Evolutionary conservation across 2,888 invertebrate species (phyloP), one percentile per base, ranked within the genome.

Genomic region (Papilio protenor): DNA sequence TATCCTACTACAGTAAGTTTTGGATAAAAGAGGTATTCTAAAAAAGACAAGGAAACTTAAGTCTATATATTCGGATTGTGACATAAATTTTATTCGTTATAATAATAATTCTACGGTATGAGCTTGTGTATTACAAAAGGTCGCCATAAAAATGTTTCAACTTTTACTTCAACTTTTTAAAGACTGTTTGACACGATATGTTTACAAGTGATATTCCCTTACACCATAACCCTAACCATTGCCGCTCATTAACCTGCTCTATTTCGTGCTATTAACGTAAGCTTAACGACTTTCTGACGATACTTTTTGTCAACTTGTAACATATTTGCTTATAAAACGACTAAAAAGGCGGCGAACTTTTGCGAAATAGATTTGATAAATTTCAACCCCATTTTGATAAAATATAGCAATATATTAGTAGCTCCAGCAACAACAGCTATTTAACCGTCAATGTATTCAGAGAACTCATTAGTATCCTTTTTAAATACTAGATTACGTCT

Each of bases 261-360:
- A 78, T 71, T 78, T 78, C 49, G 61, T 45, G 55, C 77, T 61
- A 69, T 71, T 71, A 64, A 61, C 47, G 61, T 49, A 72, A 72
- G 64, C 75, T 75, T 75, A 66, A 72, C 75, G 78, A 66, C 72
- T 75, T 55, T 66, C 21, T 57, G 72, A 75, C 75, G 72, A 73
- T 57, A 57, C 66, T 73, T 57, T 61, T 75, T 18, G 55, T 64
- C 23, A 64, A 40, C 2, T 72, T 70, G 16, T 75, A 27, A 77
- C 33, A 40, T 71, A 75, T 23, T 49, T 52, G 40, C 55, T 40
- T 61, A 77, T 74, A 74, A 69, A 75, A 55, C 52, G 55, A 55
- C 55, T 12, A 47, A 47, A 64, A 52, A 18, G 0, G n/a, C n/a
- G 49, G 52, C 16, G 52, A 16, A 52, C 16, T 16, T 52, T 52